Conservation (phyloP, 2,797 vertebrate genomes). For the Epinephelus malabaricus region DNA sequence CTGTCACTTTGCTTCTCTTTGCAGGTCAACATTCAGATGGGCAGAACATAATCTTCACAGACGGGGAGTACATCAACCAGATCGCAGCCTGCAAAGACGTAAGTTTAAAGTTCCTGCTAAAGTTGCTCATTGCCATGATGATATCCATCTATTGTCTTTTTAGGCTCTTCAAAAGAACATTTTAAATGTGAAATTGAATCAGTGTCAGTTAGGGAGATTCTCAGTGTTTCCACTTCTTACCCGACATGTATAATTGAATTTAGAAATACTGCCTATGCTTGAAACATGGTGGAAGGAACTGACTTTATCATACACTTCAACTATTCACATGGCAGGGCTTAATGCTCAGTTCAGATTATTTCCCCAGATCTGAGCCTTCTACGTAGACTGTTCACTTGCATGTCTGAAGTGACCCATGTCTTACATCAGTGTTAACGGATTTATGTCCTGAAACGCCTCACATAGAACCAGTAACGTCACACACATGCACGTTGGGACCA, state of each 20-base stretch:
- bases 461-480: too few species aligned
- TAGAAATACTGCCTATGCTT: not conserved
- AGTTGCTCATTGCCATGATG: not conserved
- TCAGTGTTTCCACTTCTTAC: not conserved
- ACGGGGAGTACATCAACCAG: constrained; percentile 99
- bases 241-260: not conserved
- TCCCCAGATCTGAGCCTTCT: too few species aligned
- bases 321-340: too few species aligned
- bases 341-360: too few species aligned
- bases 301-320: not conserved
- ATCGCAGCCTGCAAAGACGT: constrained; percentile 99
- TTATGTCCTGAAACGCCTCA: too few species aligned
- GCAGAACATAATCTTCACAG: constrained; percentile 98
- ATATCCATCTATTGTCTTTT: not conserved
- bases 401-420: too few species aligned
- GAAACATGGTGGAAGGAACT: constrained; percentile 1
- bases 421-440: too few species aligned
- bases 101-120: constrained; percentile 70
- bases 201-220: not conserved
- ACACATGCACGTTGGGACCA: too few species aligned
- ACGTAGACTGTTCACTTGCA: too few species aligned
- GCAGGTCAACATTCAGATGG: constrained; percentile 95
- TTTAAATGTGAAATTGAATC: constrained; percentile 3
- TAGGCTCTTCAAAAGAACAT: not conserved
- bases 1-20: constrained; percentile 17